A percentile compares a stretch with the other conserved stretches of the same genome.
Evolutionary conservation across 2,113 vertebrate species (phyloP).

Genomic region (Takifugu flavidus): DNA sequence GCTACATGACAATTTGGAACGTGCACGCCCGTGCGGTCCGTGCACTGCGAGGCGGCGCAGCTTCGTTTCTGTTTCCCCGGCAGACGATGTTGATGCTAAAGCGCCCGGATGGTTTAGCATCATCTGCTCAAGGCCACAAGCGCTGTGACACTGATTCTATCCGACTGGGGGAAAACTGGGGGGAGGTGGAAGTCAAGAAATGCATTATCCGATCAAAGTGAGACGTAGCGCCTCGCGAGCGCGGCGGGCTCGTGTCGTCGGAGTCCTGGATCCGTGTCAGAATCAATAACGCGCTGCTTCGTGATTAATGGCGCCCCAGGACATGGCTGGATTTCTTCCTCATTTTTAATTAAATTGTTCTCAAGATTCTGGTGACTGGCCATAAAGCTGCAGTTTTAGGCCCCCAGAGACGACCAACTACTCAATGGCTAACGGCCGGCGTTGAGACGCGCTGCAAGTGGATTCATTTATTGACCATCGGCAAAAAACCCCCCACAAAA

Average conservation of each 20-base stretch:
- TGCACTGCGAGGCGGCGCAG: neutral
- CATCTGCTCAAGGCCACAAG: slow-evolving; percentile 26
- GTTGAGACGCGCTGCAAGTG: slow-evolving; percentile 82
- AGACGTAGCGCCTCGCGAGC: slow-evolving; percentile 1
- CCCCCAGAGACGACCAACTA: too few relatives aligned
- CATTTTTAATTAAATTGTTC: too few relatives aligned
- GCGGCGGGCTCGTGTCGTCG: neutral
- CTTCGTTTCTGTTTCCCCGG: slow-evolving; percentile 1
- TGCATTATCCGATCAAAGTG: slow-evolving; percentile 31
- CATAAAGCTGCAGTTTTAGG: too few relatives aligned
- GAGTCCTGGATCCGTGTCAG: slow-evolving; percentile 1
- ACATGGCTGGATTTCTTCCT: too few relatives aligned
- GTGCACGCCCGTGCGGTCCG: neutral
- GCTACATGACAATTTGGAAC: too few relatives aligned
- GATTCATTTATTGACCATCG: slow-evolving; percentile 84
- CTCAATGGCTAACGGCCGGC: slow-evolving; percentile 67
- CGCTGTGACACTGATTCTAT: slow-evolving; percentile 33
- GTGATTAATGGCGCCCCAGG: neutral
- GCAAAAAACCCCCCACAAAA: slow-evolving; percentile 66
- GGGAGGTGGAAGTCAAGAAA: slow-evolving; percentile 5
- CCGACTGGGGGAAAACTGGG: slow-evolving; percentile 19
- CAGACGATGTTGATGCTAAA: slow-evolving; percentile 23
- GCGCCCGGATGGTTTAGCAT: slow-evolving; percentile 40
- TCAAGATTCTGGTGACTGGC: too few relatives aligned
- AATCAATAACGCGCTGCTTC: neutral